These are phyloP conservation scores for Sebastes miniatus DNA, from an alignment of 2,797 vertebrate genomes.

Conservation along the genomic window DNA sequence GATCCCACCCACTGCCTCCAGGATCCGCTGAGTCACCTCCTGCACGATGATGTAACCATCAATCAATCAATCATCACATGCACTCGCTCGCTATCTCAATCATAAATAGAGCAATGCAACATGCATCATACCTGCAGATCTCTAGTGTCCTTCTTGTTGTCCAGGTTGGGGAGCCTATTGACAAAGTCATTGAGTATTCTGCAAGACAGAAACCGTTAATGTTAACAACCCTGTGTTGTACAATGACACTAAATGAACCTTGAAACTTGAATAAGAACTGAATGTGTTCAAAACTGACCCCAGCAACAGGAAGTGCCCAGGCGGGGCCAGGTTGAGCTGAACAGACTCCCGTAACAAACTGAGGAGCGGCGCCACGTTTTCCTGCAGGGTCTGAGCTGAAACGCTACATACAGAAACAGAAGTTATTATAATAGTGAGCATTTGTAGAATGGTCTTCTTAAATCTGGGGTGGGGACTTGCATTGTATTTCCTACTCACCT, in stretches of 20 bases:
- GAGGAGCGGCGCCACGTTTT: slow-evolving; percentile 88
- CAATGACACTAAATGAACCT: not conserved
- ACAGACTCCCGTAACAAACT: slow-evolving; percentile 91
- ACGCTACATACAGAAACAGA: slow-evolving; percentile 77
- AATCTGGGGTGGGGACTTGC: not conserved
- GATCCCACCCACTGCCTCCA: slow-evolving; percentile 92
- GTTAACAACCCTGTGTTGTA: not conserved
- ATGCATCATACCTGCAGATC: slow-evolving; percentile 89
- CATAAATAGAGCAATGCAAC: not conserved
- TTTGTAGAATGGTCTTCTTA: not conserved
- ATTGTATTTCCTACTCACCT: slow-evolving; percentile 84
- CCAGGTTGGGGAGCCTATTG: slow-evolving; percentile 90
- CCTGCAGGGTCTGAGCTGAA: slow-evolving; percentile 86
- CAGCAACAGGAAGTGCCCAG: slow-evolving; percentile 93
- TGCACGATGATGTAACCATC: slow-evolving; percentile 45
- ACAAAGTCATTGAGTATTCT: slow-evolving; percentile 96
- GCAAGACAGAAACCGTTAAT: slow-evolving; percentile 30
- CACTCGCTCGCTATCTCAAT: not conserved
- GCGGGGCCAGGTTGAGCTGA: slow-evolving; percentile 92
- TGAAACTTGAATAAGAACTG: not conserved
- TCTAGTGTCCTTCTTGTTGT: slow-evolving; percentile 93
- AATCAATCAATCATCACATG: not conserved
- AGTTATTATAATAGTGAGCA: not conserved
- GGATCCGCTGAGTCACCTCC: slow-evolving; percentile 96
- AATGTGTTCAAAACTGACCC: slow-evolving; percentile 80